These are phyloP conservation scores for Erithacus rubecula DNA, from an alignment of 2,797 vertebrate genomes.

Conservation along the genomic window DNA sequence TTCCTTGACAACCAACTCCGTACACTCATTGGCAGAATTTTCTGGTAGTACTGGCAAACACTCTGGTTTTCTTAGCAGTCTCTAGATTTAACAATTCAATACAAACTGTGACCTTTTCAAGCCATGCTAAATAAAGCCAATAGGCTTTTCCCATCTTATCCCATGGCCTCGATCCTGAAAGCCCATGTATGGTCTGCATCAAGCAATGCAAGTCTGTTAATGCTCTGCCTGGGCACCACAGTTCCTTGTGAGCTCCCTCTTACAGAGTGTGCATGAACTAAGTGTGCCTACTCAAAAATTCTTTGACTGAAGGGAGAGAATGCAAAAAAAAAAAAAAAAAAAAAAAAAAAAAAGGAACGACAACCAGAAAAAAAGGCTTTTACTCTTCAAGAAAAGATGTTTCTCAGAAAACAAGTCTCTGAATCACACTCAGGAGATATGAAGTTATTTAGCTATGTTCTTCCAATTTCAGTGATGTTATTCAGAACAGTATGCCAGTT, in stretches of 20 bases:
- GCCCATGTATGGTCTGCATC: slow-evolving; percentile 49
- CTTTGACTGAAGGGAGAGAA: background rate
- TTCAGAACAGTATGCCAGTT: background rate
- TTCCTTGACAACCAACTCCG: slow-evolving; percentile 34
- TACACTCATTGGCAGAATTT: slow-evolving; percentile 43
- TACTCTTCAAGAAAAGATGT: background rate
- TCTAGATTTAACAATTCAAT: slow-evolving; percentile 48
- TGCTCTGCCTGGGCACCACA: background rate
- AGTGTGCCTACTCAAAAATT: background rate
- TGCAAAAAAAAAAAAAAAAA: background rate
- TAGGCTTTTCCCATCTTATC: slow-evolving; percentile 11
- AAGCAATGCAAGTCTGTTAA: background rate
- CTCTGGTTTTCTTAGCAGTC: slow-evolving; percentile 27
- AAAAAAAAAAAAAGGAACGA: background rate
- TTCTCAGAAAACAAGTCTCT: background rate
- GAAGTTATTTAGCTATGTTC: background rate
- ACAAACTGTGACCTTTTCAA: slow-evolving; percentile 43
- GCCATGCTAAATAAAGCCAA: slow-evolving; percentile 44
- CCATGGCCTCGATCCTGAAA: slow-evolving; percentile 28
- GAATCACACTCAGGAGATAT: background rate
- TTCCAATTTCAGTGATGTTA: background rate
- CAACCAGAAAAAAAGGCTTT: background rate
- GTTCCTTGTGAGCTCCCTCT: background rate
- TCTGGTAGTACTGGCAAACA: slow-evolving; percentile 48
- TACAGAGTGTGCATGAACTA: background rate